A percentile compares a stretch with the other conserved stretches of the same genome.
phyloP scores from a whole-genome alignment of 2,113 vertebrate species.

The Malurus alboscapulatus region DNA sequence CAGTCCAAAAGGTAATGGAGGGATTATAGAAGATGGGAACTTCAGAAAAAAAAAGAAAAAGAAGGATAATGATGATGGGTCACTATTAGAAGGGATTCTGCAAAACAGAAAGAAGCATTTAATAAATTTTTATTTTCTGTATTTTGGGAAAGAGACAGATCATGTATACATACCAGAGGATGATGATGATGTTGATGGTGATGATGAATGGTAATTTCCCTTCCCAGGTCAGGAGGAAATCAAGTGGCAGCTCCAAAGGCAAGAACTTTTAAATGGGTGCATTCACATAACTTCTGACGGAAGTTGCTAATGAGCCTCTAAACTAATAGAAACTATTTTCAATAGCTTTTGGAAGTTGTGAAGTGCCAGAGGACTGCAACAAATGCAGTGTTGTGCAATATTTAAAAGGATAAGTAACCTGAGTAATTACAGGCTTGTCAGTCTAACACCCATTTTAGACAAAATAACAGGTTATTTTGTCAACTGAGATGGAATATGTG shows the following conservation, averaged over 20 bases:
- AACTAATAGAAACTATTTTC: neutral
- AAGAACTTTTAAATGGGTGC: neutral
- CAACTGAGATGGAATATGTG: neutral
- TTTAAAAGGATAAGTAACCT: neutral
- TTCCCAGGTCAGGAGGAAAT: constrained; percentile 48
- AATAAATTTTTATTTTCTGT: neutral
- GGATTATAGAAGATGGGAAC: neutral
- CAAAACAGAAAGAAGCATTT: neutral
- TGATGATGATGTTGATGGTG: neutral
- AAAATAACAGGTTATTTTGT: neutral
- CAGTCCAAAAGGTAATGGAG: neutral
- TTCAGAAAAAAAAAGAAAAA: neutral
- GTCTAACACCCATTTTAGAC: neutral
- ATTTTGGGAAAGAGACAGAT: neutral
- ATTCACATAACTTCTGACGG: constrained; percentile 2
- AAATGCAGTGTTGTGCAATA: neutral
- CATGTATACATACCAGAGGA: constrained; percentile 43
- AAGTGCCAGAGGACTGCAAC: neutral
- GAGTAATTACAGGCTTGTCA: neutral
- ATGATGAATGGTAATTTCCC: constrained; percentile 31
- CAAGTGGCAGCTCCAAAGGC: constrained; percentile 1
- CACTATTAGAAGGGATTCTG: neutral
- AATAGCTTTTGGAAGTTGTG: neutral
- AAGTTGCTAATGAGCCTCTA: neutral
- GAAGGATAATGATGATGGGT: neutral